Evolutionary conservation across 2,888 invertebrate species (phyloP).

Genomic region (Hirtodrosophila trivittata): DNA sequence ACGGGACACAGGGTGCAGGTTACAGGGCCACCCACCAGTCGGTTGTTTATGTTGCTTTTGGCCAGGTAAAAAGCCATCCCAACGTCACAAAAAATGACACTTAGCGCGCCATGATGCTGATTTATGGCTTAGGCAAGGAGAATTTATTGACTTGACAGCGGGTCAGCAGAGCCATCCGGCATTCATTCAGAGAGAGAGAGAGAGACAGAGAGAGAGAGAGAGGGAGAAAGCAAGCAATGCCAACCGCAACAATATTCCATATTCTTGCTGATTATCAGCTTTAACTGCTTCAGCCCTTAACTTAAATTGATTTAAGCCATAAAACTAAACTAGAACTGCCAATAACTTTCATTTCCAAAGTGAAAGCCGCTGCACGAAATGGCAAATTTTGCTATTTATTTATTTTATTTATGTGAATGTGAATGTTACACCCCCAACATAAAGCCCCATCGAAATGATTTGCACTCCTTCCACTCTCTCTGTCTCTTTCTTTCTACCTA

Average conservation of each 20-base stretch:
- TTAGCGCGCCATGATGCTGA: slow-evolving; percentile 78
- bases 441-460: slow-evolving; percentile 49
- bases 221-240: background rate
- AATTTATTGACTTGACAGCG: slow-evolving; percentile 77
- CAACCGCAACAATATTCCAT: slow-evolving; percentile 29
- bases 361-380: slow-evolving; percentile 56
- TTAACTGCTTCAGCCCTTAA: slow-evolving; percentile 48
- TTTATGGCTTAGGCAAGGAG: slow-evolving; percentile 79
- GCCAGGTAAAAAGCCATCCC: slow-evolving; percentile 71
- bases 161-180: slow-evolving; percentile 60
- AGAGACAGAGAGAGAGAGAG: too few relatives aligned
- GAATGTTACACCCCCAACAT: slow-evolving; percentile 18
- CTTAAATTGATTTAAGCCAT: slow-evolving; percentile 65
- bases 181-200: background rate
- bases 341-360: slow-evolving; percentile 39
- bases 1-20: too few relatives aligned
- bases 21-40: slow-evolving; percentile 5
- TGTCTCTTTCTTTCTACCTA: slow-evolving; percentile 3
- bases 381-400: slow-evolving; percentile 74
- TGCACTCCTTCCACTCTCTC: slow-evolving; percentile 32
- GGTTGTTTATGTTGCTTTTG: slow-evolving; percentile 52
- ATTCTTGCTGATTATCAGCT: slow-evolving; percentile 46
- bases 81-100: slow-evolving; percentile 78
- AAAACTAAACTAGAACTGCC: slow-evolving; percentile 48
- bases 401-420: slow-evolving; percentile 36